phyloP scores from a whole-genome alignment of 2,113 vertebrate species.

The Anas platyrhynchos region DNA sequence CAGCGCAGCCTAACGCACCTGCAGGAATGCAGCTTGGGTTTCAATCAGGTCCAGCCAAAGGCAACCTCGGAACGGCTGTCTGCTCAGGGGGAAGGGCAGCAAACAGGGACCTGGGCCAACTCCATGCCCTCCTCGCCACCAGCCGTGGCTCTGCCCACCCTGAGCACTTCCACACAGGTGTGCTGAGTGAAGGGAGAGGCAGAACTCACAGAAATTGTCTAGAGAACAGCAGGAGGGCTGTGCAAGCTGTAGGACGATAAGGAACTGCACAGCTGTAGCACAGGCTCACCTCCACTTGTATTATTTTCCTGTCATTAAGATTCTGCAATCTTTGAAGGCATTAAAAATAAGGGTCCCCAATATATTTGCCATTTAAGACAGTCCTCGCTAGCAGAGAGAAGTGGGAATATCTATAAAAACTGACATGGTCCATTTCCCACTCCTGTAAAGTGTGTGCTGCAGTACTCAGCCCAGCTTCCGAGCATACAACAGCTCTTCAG shows the following conservation, averaged over 20 bases:
- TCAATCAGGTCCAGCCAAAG: not conserved
- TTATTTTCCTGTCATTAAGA: not conserved
- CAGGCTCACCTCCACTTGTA: not conserved
- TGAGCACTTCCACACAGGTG: not conserved
- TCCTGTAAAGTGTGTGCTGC: not conserved
- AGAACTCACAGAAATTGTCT: not conserved
- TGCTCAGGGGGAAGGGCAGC: not conserved
- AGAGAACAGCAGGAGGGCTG: not conserved
- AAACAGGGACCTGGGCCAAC: not conserved
- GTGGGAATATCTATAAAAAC: not conserved
- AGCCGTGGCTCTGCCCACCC: not conserved
- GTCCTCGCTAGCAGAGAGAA: not conserved
- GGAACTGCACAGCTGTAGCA: not conserved
- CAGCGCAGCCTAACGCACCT: constrained; percentile 4
- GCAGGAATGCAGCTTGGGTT: constrained; percentile 10
- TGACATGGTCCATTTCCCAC: not conserved
- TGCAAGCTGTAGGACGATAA: not conserved
- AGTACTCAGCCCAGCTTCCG: not conserved
- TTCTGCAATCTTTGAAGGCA: not conserved
- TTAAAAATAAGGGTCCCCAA: not conserved
- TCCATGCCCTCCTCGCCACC: not conserved
- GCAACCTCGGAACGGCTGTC: not conserved
- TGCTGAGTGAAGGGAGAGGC: not conserved
- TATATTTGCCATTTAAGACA: not conserved
- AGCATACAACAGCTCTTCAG: not conserved